phyloP scores from a whole-genome alignment of 2,888 invertebrate species.

The Drosophila stalkeri region DNA sequence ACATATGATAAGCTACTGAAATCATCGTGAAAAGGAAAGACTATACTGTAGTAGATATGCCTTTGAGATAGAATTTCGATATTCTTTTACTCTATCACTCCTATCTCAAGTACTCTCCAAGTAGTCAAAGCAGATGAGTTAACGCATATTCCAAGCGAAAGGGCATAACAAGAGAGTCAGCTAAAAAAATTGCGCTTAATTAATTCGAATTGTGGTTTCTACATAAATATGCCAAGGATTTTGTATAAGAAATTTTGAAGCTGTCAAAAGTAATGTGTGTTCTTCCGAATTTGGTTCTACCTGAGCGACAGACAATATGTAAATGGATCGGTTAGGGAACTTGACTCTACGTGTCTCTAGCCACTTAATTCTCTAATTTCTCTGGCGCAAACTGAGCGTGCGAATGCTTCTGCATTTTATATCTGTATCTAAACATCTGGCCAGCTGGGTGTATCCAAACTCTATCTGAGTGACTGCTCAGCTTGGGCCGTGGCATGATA shows the following conservation, averaged over 20 bases:
- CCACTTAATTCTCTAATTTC: slow-evolving; percentile 27
- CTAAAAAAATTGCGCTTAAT: slow-evolving; percentile 10
- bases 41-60: background rate
- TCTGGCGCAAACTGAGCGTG: slow-evolving; percentile 40
- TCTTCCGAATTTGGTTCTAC: background rate
- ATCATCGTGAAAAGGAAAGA: background rate
- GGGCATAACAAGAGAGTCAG: slow-evolving; percentile 19
- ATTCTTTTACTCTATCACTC: background rate
- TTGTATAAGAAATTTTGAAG: background rate
- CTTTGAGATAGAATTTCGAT: background rate
- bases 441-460: slow-evolving; percentile 10
- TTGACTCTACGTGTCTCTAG: slow-evolving; percentile 32
- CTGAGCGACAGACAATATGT: background rate
- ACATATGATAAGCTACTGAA: background rate
- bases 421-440: slow-evolving; percentile 13
- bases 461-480: background rate
- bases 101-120: background rate
- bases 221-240: slow-evolving; percentile 43
- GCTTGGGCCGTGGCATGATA: slow-evolving; percentile 16
- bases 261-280: background rate
- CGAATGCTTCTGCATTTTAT: slow-evolving; percentile 16
- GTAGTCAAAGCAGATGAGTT: background rate
- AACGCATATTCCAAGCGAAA: background rate
- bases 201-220: slow-evolving; percentile 31
- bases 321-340: slow-evolving; percentile 9